Conservation (phyloP, 2,888 invertebrate species). For the Augochlorella aurata region DNA sequence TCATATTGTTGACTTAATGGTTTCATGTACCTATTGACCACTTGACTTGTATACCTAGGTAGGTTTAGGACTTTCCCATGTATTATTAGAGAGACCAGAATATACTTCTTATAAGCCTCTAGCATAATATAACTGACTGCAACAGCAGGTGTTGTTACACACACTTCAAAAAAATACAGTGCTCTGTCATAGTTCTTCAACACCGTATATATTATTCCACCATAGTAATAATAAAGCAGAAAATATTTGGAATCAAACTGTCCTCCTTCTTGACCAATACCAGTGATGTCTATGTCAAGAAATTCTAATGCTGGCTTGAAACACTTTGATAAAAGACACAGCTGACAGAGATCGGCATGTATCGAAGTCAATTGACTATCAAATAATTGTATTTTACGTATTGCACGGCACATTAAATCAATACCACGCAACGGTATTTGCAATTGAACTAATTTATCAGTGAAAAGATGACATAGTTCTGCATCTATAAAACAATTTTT, state of each 20-base stretch:
- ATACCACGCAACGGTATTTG: slow-evolving; percentile 93
- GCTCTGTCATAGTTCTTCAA: slow-evolving; percentile 96
- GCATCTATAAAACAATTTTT: slow-evolving; percentile 86
- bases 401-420: slow-evolving; percentile 90
- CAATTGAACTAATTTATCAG: slow-evolving; percentile 89
- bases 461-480: slow-evolving; percentile 93
- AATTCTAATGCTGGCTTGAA: slow-evolving; percentile 95
- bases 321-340: slow-evolving; percentile 95
- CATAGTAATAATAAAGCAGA: slow-evolving; percentile 97
- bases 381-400: slow-evolving; percentile 92
- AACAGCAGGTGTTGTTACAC: slow-evolving; percentile 96
- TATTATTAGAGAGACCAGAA: slow-evolving; percentile 94
- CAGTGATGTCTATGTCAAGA: slow-evolving; percentile 94
- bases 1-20: slow-evolving; percentile 94
- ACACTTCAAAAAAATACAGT: slow-evolving; percentile 97
- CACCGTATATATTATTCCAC: slow-evolving; percentile 98
- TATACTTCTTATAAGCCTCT: slow-evolving; percentile 98
- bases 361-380: slow-evolving; percentile 96
- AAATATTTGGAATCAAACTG: slow-evolving; percentile 94
- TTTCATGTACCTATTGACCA: slow-evolving; percentile 91
- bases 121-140: slow-evolving; percentile 98
- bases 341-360: slow-evolving; percentile 95
- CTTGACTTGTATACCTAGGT: slow-evolving; percentile 96
- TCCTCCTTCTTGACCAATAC: slow-evolving; percentile 93
- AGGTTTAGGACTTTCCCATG: slow-evolving; percentile 93